A percentile compares a stretch with the other conserved stretches of the same genome.
phyloP scores from a whole-genome alignment of 2,888 invertebrate species.

The Chouioia cunea region DNA sequence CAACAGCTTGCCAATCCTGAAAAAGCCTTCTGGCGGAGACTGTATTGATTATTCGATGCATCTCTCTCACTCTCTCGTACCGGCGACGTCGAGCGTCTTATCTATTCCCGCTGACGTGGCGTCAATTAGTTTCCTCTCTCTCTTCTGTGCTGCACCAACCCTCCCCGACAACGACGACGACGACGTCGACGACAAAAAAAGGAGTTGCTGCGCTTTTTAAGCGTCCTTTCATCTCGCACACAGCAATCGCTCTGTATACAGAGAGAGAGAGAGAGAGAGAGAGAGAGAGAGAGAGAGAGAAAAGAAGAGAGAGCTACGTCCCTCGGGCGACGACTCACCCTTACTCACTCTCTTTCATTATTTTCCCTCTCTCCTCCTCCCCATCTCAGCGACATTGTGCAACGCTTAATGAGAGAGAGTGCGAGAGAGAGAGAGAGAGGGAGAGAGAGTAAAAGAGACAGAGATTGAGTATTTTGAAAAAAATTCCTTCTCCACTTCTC shows the following conservation, averaged over 20 bases:
- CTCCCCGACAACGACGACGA: too few relatives aligned
- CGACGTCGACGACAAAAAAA: too few relatives aligned
- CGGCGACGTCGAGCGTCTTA: too few relatives aligned
- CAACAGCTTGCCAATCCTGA: conserved; percentile 21
- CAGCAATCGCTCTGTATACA: neutral
- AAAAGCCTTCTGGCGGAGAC: conserved; percentile 41
- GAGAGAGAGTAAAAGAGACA: too few relatives aligned
- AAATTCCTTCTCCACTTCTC: conserved; percentile 9
- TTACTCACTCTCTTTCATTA: conserved; percentile 36
- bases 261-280: too few relatives aligned
- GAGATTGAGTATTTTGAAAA: too few relatives aligned
- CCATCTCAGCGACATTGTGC: conserved; percentile 22
- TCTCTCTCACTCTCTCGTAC: conserved; percentile 33
- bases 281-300: too few relatives aligned
- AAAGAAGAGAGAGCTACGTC: too few relatives aligned
- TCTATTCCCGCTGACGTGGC: conserved; percentile 34
- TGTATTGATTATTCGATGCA: neutral
- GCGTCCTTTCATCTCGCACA: neutral
- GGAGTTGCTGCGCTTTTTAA: too few relatives aligned
- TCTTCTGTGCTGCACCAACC: neutral
- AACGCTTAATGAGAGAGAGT: neutral
- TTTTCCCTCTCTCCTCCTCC: conserved; percentile 32
- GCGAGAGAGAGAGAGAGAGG: too few relatives aligned
- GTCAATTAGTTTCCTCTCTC: conserved; percentile 29
- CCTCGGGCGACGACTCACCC: conserved; percentile 8